These are phyloP conservation scores for Orgyia antiqua DNA, from an alignment of 2,888 invertebrate species.

Conservation along the genomic window DNA sequence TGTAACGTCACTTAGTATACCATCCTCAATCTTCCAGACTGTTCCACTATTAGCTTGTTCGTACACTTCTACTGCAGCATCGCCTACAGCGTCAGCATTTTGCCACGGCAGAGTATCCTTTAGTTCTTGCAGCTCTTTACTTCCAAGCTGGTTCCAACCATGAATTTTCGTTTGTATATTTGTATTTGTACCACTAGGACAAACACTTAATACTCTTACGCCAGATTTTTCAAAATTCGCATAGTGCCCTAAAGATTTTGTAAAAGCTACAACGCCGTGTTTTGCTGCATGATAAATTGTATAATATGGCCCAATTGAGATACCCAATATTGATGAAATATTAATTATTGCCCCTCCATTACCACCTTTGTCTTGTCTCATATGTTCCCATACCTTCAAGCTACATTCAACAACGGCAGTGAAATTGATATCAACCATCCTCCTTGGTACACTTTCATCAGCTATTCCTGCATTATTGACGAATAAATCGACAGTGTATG, in stretches of 20 bases:
- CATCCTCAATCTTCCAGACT: slow-evolving; percentile 72
- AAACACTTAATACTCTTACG: slow-evolving; percentile 72
- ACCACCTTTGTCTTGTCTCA: slow-evolving; percentile 76
- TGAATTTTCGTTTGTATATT: slow-evolving; percentile 23
- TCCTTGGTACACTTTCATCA: slow-evolving; percentile 30
- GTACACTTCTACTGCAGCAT: slow-evolving; percentile 43
- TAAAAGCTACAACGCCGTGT: slow-evolving; percentile 73
- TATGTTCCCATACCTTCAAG: slow-evolving; percentile 75
- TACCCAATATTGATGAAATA: slow-evolving; percentile 79
- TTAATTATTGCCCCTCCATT: slow-evolving; percentile 82
- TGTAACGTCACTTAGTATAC: slow-evolving; percentile 44
- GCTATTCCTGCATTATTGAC: slow-evolving; percentile 65
- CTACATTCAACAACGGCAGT: slow-evolving; percentile 51
- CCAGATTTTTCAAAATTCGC: slow-evolving; percentile 64
- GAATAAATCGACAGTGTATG: slow-evolving; percentile 58
- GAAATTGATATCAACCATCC: slow-evolving; percentile 52
- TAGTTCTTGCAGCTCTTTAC: slow-evolving; percentile 16
- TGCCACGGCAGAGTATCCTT: slow-evolving; percentile 34
- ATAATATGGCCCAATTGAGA: slow-evolving; percentile 61
- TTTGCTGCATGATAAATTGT: slow-evolving; percentile 81
- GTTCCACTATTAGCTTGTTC: slow-evolving; percentile 67
- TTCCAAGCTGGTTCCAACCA: slow-evolving; percentile 22
- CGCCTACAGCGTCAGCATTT: slow-evolving; percentile 40
- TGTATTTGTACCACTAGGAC: slow-evolving; percentile 73
- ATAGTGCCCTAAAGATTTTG: slow-evolving; percentile 61